These are phyloP conservation scores for Drosophila bunnanda DNA, from an alignment of 2,888 invertebrate species.

Conservation along the genomic window DNA sequence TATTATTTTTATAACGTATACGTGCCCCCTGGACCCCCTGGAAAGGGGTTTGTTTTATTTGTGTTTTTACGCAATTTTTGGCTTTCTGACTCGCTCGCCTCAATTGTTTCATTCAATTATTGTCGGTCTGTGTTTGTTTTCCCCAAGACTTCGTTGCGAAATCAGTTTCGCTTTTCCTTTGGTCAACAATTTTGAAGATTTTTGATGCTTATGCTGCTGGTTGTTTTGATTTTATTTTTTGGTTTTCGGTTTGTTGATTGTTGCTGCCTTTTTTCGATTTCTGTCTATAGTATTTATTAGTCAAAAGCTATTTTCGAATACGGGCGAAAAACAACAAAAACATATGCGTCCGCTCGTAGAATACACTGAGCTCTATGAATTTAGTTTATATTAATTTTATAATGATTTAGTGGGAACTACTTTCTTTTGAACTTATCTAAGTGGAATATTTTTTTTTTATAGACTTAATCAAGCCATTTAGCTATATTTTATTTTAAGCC, in stretches of 20 bases:
- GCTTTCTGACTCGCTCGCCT: conserved; percentile 16
- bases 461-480: background rate
- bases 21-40: conserved; percentile 39
- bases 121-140: conserved; percentile 34
- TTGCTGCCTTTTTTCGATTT: conserved; percentile 62
- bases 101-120: conserved; percentile 53
- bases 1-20: conserved; percentile 48
- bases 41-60: background rate
- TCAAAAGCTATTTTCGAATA: conserved; percentile 81
- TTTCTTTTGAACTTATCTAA: background rate
- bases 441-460: background rate
- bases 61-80: conserved; percentile 57
- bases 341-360: conserved; percentile 43
- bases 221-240: conserved; percentile 25
- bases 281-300: conserved; percentile 80
- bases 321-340: conserved; percentile 50
- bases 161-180: conserved; percentile 43
- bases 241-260: conserved; percentile 40
- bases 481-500: background rate
- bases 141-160: conserved; percentile 39
- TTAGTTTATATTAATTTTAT: background rate
- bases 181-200: conserved; percentile 50
- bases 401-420: background rate
- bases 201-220: conserved; percentile 36
- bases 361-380: background rate